Evolutionary conservation across 2,797 vertebrate genomes (phyloP), one percentile per base, ranked within the genome.

Genomic region (Clarias pachynema): DNA sequence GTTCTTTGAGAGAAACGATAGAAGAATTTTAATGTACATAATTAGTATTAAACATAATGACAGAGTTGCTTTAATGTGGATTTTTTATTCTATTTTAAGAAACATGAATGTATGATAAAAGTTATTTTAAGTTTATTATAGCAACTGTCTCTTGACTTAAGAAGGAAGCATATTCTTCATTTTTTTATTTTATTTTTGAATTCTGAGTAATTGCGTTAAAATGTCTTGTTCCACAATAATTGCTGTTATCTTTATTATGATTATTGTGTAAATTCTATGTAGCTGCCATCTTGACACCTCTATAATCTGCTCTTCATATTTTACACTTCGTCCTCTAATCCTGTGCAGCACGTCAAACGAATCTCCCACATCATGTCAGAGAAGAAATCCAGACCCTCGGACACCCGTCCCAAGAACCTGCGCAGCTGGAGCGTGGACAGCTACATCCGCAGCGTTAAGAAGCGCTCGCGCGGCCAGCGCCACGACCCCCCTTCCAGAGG

Each of bases 401-500:
- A 97, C n/a, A 95, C 97, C 0, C 96, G 97, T 70, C 97, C 97
- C 77, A 99, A 98, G 91, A 95, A 93, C 89, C 62, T 95, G 82
- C 95, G 97, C 82, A 98, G 98, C 88, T 96, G 97, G 93, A 99
- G 97, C 0, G 97, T 96, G 0, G 98, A 99, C 93, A 97, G 98
- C 31, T 97, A 98, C 0, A 95, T 96, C 20, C 98, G 97, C 96
- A 96, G 95, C 44, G 95, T 97, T 14, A 99, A 98, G 93, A 99
- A 98, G 85, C 96, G 97, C 63, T 97, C 97, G 22, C 95, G 96
- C 88, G 96, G 95, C 29, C 95, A 95, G 40, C 94, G 94, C 82
- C 95, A 91, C 0, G 96, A 95, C 24, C 89, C 93, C 0, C 95
- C 94, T 0, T 90, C 93, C 0, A 94, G 94, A 53, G 90, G 90